Percentiles rank a stretch among this genome's conserved stretches.
phyloP scores from a whole-genome alignment of 2,113 vertebrate genomes.

The Lonchura striata region DNA sequence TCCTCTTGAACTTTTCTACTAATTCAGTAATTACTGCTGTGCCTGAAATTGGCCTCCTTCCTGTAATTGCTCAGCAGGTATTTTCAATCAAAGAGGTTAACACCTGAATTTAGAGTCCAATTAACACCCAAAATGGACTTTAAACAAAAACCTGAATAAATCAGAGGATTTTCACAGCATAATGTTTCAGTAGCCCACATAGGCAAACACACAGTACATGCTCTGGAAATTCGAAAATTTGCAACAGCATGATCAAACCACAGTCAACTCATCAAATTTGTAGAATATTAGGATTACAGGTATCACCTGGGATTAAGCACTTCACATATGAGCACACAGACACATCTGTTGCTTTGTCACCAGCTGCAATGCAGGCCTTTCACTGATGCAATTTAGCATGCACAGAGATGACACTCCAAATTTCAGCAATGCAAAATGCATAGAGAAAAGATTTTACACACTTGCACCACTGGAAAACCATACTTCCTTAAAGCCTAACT shows the following conservation, averaged over 20 bases:
- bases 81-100: constrained; percentile 80
- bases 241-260: neutral
- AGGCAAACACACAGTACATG: constrained; percentile 1
- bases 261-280: neutral
- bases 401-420: neutral
- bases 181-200: constrained; percentile 68
- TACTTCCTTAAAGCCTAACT: neutral
- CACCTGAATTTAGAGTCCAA: constrained; percentile 86
- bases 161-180: constrained; percentile 70
- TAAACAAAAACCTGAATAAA: constrained; percentile 68
- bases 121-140: constrained; percentile 82
- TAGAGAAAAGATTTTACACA: neutral
- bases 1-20: constrained; percentile 91
- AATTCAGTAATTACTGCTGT: constrained; percentile 98
- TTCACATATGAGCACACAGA: neutral
- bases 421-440: neutral
- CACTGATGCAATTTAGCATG: neutral
- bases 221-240: constrained; percentile 24
- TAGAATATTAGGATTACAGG: neutral
- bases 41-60: constrained; percentile 81
- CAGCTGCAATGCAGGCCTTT: neutral
- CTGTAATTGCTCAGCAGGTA: constrained; percentile 81
- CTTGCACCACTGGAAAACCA: neutral
- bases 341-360: neutral
- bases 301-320: neutral